Base-by-base conservation (phyloP, 2,113 vertebrate genomes). In the Entomyzon cyanotis region DNA sequence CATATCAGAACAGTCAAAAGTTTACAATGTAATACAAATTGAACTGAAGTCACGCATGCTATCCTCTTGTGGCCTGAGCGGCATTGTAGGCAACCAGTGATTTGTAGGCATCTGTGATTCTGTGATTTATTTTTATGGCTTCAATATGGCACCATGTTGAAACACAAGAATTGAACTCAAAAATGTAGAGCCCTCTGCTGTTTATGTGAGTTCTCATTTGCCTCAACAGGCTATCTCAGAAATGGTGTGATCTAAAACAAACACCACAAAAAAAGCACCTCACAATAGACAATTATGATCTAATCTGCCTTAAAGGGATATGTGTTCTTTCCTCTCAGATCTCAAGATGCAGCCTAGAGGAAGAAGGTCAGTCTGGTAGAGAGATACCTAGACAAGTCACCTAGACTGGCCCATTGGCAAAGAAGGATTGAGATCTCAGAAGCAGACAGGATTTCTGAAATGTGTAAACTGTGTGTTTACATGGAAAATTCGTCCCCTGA, bases 21-120 rank as follows among this genome's bases (percentile, higher is more conserved):
- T 97, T 97, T 97, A 97, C 83, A 97, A 74, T 41, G 10, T 96
- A 97, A 98, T 98, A 96, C 98, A 98, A 97, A 84, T 85, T 85
- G 96, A 97, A 92, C 94, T 94, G 90, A 96, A 98, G 92, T 84
- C 93, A 94, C 25, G 6, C 84, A 50, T 81, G 82, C 74, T 70
- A 62, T 96, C 81, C 90, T 96, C 92, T 85, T 76, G 64, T 80
- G 93, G 90, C 59, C 76, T 94, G 69, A 96, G 91, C 63, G 92
- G 89, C 86, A 93, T 79, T 96, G 90, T 28, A 95, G 95, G 94
- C 86, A 97, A 95, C 55, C 28, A 10, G 92, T 97, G 96, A 98
- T 97, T 98, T 98, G 97, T 97, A 97, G 97, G 95, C 92, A 76
- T 37, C 55, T 60, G 44, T 76, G 71, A 46, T 35, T 59, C 73